Conservation (phyloP, 2,113 vertebrate species). For the Sphaerodactylus townsendi region DNA sequence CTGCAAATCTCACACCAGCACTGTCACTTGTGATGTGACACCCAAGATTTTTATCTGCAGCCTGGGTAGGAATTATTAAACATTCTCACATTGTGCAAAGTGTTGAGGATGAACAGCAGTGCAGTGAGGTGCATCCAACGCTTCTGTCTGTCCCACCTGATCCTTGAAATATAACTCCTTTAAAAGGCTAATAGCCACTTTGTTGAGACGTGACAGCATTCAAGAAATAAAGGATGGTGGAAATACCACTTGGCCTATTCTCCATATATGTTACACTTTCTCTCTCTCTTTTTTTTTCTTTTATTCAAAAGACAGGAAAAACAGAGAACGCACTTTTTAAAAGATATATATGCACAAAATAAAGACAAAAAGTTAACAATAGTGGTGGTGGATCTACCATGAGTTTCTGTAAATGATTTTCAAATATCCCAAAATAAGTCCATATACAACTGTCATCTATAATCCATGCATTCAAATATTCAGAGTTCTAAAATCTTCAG, state of each 20-base stretch:
- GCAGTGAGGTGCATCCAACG: constrained; percentile 80
- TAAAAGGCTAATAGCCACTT: constrained; percentile 79
- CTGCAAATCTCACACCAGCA: constrained; percentile 80
- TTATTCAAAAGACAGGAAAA: constrained; percentile 48
- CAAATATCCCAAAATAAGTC: too few species aligned
- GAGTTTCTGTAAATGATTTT: too few species aligned
- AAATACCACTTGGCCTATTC: constrained; percentile 62
- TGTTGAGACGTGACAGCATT: constrained; percentile 68
- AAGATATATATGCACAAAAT: background rate
- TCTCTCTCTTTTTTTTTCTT: too few species aligned
- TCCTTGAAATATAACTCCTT: constrained; percentile 76
- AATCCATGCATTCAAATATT: too few species aligned
- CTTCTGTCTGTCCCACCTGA: constrained; percentile 82
- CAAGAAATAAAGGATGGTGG: constrained; percentile 67
- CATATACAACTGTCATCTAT: too few species aligned
- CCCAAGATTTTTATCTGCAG: constrained; percentile 82
- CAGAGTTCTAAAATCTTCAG: too few species aligned
- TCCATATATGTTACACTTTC: constrained; percentile 30
- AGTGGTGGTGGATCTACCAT: too few species aligned
- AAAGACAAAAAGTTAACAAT: too few species aligned
- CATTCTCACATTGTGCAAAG: constrained; percentile 83
- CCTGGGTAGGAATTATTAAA: constrained; percentile 82
- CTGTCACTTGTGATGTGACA: constrained; percentile 80
- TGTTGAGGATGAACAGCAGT: constrained; percentile 81
- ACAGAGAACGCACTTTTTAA: background rate